These are phyloP conservation scores for Meliscaeva auricollis DNA, from an alignment of 2,888 invertebrate genomes.

Conservation along the genomic window DNA sequence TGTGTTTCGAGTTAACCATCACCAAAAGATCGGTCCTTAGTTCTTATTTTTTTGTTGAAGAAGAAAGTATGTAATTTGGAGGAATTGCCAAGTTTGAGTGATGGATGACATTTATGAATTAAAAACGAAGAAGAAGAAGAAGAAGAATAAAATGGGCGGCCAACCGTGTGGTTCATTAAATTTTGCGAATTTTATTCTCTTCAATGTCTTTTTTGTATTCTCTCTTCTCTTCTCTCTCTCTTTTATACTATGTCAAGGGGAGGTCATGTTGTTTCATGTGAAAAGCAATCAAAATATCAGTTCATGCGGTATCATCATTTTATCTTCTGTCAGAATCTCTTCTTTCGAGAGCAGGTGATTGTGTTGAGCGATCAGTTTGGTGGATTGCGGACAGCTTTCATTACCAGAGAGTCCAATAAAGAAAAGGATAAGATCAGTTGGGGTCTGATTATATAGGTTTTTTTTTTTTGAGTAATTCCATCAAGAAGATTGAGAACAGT, in stretches of 20 bases:
- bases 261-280: slow-evolving; percentile 6
- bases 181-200: slow-evolving; percentile 32
- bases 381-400: slow-evolving; percentile 45
- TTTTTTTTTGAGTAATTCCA: slow-evolving; percentile 13
- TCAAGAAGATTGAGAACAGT: slow-evolving; percentile 22
- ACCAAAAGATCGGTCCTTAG: too few species aligned
- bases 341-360: slow-evolving; percentile 57
- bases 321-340: slow-evolving; percentile 55
- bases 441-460: slow-evolving; percentile 31
- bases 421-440: slow-evolving; percentile 38
- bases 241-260: too few species aligned
- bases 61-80: slow-evolving; percentile 62
- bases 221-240: background rate
- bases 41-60: background rate
- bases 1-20: slow-evolving; percentile 22
- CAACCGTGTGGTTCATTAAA: slow-evolving; percentile 45
- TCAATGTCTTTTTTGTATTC: background rate
- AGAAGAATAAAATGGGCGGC: slow-evolving; percentile 56
- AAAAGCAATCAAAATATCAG: slow-evolving; percentile 63
- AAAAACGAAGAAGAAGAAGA: slow-evolving; percentile 21
- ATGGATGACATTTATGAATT: slow-evolving; percentile 75
- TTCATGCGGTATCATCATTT: slow-evolving; percentile 48
- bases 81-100: slow-evolving; percentile 57
- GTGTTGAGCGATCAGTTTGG: slow-evolving; percentile 34
- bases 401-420: slow-evolving; percentile 17